These are phyloP conservation scores for Paelopatides confundens DNA, from an alignment of 53 echinoderm and acorn worm species.

Conservation along the genomic window DNA sequence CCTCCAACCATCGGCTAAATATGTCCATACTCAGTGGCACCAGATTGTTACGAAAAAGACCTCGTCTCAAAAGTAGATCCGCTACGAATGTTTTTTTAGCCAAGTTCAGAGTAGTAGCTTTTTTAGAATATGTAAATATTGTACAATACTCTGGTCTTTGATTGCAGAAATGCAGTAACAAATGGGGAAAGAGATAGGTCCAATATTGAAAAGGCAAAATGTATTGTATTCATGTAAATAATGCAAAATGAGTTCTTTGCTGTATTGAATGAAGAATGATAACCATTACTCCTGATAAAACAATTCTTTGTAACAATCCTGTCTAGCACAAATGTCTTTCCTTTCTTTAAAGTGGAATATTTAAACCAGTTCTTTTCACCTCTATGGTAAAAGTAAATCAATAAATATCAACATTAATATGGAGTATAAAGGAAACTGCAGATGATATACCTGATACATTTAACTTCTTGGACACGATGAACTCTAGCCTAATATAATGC, in stretches of 20 bases:
- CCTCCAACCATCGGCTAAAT: conserved; percentile 35
- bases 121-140: background rate
- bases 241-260: background rate
- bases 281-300: no score
- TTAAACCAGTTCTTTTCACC: no score
- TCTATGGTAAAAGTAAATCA: no score
- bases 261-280: no score
- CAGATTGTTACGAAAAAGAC: conserved; percentile 18
- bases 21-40: conserved; percentile 46
- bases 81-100: background rate
- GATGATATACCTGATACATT: no score
- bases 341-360: no score
- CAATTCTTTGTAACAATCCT: no score
- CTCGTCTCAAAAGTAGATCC: background rate
- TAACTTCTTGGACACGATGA: no score
- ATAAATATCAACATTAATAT: no score
- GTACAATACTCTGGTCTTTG: background rate
- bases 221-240: background rate
- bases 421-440: no score
- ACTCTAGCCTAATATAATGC: no score
- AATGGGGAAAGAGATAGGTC: background rate
- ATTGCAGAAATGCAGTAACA: background rate
- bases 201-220: background rate
- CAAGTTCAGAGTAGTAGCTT: no score
- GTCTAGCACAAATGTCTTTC: background rate